Percentiles rank a stretch among this genome's conserved stretches.
These are phyloP conservation scores for Sterna hirundo DNA, from an alignment of 2,113 vertebrate species.

Conservation along the genomic window DNA sequence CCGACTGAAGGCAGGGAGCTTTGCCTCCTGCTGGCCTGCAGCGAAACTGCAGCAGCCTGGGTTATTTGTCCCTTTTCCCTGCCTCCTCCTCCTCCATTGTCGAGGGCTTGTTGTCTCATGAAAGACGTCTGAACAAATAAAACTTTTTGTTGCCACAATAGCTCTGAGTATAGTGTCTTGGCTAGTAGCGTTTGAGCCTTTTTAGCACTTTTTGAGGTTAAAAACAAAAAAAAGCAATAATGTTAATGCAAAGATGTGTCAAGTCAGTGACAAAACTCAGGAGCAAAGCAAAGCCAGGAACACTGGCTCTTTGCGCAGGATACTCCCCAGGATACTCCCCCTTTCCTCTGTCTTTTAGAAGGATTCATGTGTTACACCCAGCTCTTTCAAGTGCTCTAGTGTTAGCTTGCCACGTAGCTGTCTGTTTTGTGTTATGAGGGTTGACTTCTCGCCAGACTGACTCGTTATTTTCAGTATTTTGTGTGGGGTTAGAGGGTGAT, in stretches of 20 bases:
- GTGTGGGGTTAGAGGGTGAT: not conserved
- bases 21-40: slow-evolving; percentile 55
- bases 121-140: not conserved
- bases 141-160: not conserved
- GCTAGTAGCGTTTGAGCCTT: not conserved
- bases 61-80: not conserved
- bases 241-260: not conserved
- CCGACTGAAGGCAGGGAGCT: not conserved
- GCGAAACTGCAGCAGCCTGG: not conserved
- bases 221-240: not conserved
- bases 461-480: not conserved
- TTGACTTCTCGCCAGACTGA: not conserved
- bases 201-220: not conserved
- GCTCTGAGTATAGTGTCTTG: not conserved
- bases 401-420: not conserved
- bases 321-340: not conserved
- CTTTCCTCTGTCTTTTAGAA: not conserved
- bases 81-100: not conserved
- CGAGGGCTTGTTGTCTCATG: not conserved
- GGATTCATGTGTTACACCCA: not conserved
- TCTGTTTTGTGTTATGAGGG: not conserved
- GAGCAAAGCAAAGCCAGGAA: not conserved
- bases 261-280: not conserved
- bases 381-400: not conserved
- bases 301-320: not conserved